phyloP scores from a whole-genome alignment of 1,140 invertebrate species.

The Ganaspis sp. region DNA sequence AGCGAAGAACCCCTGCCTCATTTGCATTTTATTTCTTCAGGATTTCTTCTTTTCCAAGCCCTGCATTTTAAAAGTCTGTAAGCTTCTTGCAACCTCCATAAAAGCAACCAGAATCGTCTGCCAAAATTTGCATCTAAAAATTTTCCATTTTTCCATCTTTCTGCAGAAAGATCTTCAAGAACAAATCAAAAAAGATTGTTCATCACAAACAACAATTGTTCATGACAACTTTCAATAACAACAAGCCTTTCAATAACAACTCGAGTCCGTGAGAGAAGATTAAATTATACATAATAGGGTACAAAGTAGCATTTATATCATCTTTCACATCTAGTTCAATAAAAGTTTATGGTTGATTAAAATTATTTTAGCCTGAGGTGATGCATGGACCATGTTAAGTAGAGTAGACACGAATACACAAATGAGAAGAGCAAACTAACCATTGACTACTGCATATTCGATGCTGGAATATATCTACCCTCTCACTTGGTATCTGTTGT shows the following conservation, averaged over 20 bases:
- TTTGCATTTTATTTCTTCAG: neutral
- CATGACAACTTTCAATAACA: neutral
- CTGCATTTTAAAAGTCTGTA: neutral
- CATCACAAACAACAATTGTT: too few species aligned
- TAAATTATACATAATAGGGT: neutral
- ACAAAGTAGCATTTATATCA: neutral
- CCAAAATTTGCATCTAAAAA: too few species aligned
- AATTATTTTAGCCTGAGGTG: neutral
- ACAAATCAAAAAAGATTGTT: too few species aligned
- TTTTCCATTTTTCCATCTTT: too few species aligned
- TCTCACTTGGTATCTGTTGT: neutral
- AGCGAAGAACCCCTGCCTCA: neutral
- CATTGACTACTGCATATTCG: conserved; percentile 10
- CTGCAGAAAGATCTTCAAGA: too few species aligned
- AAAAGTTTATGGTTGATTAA: conserved; percentile 3
- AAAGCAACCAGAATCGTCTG: too few species aligned
- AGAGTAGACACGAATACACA: conserved; percentile 22
- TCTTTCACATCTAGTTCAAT: conserved; percentile 1
- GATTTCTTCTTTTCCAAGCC: neutral
- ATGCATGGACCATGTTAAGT: neutral
- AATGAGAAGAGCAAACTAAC: conserved; percentile 11
- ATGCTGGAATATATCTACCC: conserved; percentile 4
- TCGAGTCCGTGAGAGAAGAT: neutral
- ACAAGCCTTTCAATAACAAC: neutral
- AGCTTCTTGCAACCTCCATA: too few species aligned